These are phyloP conservation scores for Eledona agricola DNA, from an alignment of 2,888 invertebrate species.

Conservation along the genomic window DNA sequence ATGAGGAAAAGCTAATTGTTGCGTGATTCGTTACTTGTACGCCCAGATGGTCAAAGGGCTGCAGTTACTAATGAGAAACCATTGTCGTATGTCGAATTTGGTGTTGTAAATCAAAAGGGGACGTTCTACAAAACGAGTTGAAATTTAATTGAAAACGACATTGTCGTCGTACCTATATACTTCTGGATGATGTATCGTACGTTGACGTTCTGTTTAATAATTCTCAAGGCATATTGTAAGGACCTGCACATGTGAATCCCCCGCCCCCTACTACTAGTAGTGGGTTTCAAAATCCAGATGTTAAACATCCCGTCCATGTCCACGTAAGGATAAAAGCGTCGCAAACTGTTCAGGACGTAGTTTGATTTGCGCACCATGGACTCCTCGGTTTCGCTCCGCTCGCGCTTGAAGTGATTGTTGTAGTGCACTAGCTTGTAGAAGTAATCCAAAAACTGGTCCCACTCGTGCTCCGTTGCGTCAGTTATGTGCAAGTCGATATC, in stretches of 20 bases:
- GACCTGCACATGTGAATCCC: conserved; percentile 84
- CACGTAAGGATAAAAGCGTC: conserved; percentile 69
- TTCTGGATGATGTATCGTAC: conserved; percentile 85
- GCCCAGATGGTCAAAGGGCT: conserved; percentile 85
- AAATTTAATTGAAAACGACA: neutral
- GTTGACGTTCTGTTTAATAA: conserved; percentile 67
- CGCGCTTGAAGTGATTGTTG: conserved; percentile 64
- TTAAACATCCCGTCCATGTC: conserved; percentile 82
- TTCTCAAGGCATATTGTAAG: conserved; percentile 74
- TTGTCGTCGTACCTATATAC: conserved; percentile 77
- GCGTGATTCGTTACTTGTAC: conserved; percentile 68
- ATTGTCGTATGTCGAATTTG: conserved; percentile 92
- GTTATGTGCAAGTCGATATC: conserved; percentile 69
- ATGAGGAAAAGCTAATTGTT: neutral
- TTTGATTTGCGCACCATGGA: conserved; percentile 63
- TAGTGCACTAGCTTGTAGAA: conserved; percentile 72
- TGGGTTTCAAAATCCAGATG: conserved; percentile 92
- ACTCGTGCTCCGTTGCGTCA: conserved; percentile 65
- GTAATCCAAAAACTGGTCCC: conserved; percentile 74
- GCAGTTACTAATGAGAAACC: conserved; percentile 84
- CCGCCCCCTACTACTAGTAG: conserved; percentile 80
- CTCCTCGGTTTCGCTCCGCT: conserved; percentile 50
- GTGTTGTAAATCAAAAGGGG: conserved; percentile 84
- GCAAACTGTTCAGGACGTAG: conserved; percentile 68
- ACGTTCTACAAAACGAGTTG: conserved; percentile 61